Percentiles rank a stretch among this genome's conserved stretches.
These are phyloP conservation scores for Leptinotarsa haldemani DNA, from an alignment of 2,888 invertebrate genomes.

Conservation along the genomic window DNA sequence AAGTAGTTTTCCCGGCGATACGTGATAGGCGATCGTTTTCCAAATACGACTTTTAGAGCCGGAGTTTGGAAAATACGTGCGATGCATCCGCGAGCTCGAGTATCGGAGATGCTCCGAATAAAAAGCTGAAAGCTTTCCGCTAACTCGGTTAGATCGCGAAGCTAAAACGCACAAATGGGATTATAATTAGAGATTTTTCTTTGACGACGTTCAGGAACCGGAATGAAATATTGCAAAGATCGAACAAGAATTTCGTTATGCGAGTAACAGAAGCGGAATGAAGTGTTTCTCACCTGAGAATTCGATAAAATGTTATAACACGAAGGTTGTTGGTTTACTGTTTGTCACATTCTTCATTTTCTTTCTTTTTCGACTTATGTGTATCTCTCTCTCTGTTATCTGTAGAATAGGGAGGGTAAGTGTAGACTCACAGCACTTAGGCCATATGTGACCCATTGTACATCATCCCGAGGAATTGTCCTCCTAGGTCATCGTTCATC, in stretches of 20 bases:
- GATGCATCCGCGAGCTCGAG: conserved; percentile 41
- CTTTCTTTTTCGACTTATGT: too few relatives aligned
- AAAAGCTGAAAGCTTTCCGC: conserved; percentile 52
- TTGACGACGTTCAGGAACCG: conserved; percentile 22
- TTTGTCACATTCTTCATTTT: too few relatives aligned
- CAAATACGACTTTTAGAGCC: conserved; percentile 48
- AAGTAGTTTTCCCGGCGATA: conserved; percentile 47
- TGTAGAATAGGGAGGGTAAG: too few relatives aligned
- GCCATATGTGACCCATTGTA: too few relatives aligned
- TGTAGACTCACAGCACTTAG: too few relatives aligned
- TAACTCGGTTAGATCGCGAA: conserved; percentile 52
- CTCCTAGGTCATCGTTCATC: too few relatives aligned
- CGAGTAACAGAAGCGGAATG: background rate
- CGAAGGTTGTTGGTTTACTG: too few relatives aligned
- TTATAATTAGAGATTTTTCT: conserved; percentile 48
- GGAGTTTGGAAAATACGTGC: conserved; percentile 53
- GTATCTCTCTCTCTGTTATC: too few relatives aligned
- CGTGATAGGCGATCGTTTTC: conserved; percentile 52
- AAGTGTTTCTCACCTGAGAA: background rate
- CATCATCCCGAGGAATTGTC: too few relatives aligned
- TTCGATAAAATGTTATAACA: background rate
- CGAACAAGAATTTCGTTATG: conserved; percentile 5
- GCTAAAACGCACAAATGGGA: conserved; percentile 47
- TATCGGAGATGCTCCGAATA: conserved; percentile 40
- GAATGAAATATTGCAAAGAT: conserved; percentile 10